Conservation (phyloP, 2,797 vertebrate species). For the Chelmon rostratus region DNA sequence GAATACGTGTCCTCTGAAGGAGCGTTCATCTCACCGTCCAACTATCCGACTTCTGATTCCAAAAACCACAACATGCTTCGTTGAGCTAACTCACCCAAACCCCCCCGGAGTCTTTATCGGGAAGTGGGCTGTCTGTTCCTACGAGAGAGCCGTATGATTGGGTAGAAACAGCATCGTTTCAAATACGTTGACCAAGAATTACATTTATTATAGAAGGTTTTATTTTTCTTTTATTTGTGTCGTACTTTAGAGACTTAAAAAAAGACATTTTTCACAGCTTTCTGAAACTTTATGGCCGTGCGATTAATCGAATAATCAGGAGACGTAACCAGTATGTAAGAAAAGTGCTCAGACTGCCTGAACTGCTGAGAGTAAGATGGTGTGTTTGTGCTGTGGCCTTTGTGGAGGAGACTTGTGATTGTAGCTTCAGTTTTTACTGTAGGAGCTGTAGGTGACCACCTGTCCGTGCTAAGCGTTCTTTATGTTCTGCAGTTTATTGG, state of each 20-base stretch:
- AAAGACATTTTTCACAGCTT: too few relatives aligned
- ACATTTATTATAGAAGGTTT: too few relatives aligned
- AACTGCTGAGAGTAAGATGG: too few relatives aligned
- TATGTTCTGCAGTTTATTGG: background rate
- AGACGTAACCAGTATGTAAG: background rate
- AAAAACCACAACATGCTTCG: background rate
- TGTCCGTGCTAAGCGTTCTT: background rate
- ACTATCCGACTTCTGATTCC: background rate
- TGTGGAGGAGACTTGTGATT: too few relatives aligned
- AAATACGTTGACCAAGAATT: too few relatives aligned
- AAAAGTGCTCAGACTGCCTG: background rate
- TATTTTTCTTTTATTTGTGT: too few relatives aligned
- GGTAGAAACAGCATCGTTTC: background rate
- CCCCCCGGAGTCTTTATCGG: background rate
- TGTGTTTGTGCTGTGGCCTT: background rate
- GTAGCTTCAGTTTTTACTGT: background rate
- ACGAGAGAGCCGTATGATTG: too few relatives aligned
- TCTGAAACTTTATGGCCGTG: too few relatives aligned
- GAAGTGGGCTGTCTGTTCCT: background rate
- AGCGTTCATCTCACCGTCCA: background rate
- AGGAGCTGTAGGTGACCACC: background rate
- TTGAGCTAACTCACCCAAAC: background rate
- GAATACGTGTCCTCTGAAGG: background rate
- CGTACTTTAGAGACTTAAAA: too few relatives aligned
- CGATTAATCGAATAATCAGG: too few relatives aligned